These are phyloP conservation scores for Tonatia bakeri DNA, from an alignment of 2,113 vertebrate species.

Conservation along the genomic window DNA sequence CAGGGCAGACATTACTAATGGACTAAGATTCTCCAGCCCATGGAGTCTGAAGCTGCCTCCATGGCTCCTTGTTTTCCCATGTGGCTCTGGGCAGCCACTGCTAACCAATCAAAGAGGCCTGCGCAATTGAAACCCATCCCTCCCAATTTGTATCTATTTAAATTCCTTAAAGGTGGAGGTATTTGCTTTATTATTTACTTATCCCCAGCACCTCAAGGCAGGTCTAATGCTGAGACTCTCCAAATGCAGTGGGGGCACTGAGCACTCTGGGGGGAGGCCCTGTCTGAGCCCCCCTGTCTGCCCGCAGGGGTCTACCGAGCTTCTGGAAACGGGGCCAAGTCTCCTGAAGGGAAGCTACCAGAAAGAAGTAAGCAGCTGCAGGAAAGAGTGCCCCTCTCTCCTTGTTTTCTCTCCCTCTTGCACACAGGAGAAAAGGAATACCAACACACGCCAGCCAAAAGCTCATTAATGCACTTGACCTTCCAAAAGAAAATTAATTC, in stretches of 20 bases:
- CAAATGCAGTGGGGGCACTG: too few relatives aligned
- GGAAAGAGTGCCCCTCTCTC: background rate
- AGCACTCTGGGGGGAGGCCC: background rate
- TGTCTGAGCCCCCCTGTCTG: background rate
- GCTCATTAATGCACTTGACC: constrained; percentile 84
- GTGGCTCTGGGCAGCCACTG: background rate
- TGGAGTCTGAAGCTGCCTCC: background rate
- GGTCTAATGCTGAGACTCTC: background rate
- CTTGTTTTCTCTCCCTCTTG: background rate
- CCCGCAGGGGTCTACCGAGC: background rate
- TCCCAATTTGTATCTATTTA: background rate
- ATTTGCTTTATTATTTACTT: background rate
- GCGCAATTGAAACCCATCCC: background rate
- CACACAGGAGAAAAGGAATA: constrained; percentile 27
- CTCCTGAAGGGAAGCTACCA: background rate
- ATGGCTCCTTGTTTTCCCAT: background rate
- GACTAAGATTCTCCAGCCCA: background rate
- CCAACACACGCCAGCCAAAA: constrained; percentile 64
- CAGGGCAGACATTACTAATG: background rate
- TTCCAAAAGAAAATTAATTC: constrained; percentile 85
- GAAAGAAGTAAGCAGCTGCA: background rate
- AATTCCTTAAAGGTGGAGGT: background rate
- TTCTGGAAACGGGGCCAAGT: background rate
- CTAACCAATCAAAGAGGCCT: background rate
- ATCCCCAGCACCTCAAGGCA: background rate